Evolutionary conservation across 2,113 vertebrate genomes (phyloP).

Genomic region (Emydura subglobosa): DNA sequence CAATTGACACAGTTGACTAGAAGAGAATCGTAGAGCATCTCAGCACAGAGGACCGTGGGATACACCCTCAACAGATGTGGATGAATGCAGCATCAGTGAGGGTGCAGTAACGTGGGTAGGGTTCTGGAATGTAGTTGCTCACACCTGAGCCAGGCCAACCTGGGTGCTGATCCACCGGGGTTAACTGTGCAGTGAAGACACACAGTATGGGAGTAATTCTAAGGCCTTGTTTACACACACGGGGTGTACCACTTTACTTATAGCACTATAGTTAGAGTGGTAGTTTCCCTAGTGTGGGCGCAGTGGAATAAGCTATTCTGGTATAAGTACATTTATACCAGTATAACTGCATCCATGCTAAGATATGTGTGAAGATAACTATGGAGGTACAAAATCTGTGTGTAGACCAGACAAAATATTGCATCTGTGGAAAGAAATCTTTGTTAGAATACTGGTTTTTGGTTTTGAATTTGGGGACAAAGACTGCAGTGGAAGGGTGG

Average conservation of each 20-base stretch:
- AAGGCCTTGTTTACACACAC: rapidly evolving
- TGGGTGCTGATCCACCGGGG: too few species aligned
- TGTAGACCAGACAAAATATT: background rate
- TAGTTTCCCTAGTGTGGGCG: background rate
- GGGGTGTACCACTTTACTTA: background rate
- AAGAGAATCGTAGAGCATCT: too few species aligned
- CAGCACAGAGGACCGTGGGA: too few species aligned
- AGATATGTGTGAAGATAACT: background rate
- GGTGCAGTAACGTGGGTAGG: too few species aligned
- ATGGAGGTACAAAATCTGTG: background rate
- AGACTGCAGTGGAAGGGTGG: background rate
- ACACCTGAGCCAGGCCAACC: too few species aligned
- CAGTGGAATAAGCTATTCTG: background rate
- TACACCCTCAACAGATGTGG: too few species aligned
- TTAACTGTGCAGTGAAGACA: too few species aligned
- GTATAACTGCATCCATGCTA: background rate
- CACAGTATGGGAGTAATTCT: background rate
- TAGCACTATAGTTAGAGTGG: background rate
- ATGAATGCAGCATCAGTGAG: too few species aligned
- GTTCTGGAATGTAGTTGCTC: too few species aligned
- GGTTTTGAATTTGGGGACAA: too few species aligned
- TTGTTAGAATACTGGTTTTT: too few species aligned
- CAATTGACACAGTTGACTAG: too few species aligned
- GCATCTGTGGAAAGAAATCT: background rate
- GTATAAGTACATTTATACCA: background rate